Conservation (phyloP, 2,113 vertebrate genomes). For the Chauna torquata region DNA sequence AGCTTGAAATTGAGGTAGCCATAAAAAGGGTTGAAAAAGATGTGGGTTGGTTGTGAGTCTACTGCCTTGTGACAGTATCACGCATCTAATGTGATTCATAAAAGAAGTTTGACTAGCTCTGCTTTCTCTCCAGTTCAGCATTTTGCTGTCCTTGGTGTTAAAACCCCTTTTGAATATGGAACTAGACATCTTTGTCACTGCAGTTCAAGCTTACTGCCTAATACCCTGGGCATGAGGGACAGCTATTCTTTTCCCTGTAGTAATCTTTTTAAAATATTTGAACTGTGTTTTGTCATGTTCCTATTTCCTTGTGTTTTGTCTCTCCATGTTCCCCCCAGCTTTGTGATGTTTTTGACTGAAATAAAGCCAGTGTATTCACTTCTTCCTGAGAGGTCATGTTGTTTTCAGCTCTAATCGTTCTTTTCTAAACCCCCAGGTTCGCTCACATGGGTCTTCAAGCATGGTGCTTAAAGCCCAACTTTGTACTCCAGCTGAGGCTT, state of each 20-base stretch:
- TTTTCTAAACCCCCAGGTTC: neutral
- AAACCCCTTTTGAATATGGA: neutral
- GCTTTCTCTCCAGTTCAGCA: neutral
- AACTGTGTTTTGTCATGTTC: neutral
- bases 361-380: neutral
- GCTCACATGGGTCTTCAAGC: neutral
- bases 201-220: neutral
- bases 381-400: neutral
- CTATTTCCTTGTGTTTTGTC: neutral
- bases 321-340: neutral
- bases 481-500: neutral
- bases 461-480: neutral
- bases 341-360: neutral
- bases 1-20: neutral
- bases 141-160: neutral
- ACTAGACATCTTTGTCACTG: neutral
- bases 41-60: neutral
- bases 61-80: neutral
- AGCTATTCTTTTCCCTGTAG: neutral
- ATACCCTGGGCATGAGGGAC: neutral
- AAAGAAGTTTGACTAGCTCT: neutral
- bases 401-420: neutral
- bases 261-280: neutral
- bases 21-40: neutral
- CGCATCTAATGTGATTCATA: neutral